These are phyloP conservation scores for Vespertilio murinus DNA, from an alignment of 2,797 vertebrate genomes.

Conservation along the genomic window DNA sequence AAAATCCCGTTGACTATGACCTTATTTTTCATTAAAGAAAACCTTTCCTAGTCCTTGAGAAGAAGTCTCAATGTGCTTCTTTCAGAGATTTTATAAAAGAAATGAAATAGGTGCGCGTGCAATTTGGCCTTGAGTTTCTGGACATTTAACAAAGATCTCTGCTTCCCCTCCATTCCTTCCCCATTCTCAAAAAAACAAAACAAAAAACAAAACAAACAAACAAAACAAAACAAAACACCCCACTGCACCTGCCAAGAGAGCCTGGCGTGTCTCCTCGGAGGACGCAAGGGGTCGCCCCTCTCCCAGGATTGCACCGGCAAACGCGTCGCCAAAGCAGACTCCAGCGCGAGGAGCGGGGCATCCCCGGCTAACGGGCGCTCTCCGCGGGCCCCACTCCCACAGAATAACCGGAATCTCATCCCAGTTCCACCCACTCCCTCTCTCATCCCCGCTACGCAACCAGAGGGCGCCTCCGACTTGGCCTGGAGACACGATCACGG, in stretches of 20 bases:
- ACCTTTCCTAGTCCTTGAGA: neutral
- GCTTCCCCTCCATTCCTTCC: neutral
- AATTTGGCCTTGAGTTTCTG: constrained; percentile 1
- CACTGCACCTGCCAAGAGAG: constrained; percentile 76
- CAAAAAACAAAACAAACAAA: no score
- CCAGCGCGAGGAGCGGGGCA: neutral
- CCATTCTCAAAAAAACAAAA: neutral
- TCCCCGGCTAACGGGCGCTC: neutral
- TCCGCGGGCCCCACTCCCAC: neutral
- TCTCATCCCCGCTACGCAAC: neutral
- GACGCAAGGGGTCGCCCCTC: constrained; percentile 86
- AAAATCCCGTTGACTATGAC: neutral
- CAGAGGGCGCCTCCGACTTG: constrained; percentile 48
- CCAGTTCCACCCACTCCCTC: neutral
- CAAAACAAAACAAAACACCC: neutral
- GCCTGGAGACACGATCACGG: neutral
- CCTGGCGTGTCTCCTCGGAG: constrained; percentile 53
- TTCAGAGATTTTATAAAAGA: constrained; percentile 29
- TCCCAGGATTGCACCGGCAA: constrained; percentile 57
- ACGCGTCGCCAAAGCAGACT: neutral
- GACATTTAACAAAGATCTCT: neutral
- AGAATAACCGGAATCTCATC: constrained; percentile 15
- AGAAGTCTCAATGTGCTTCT: neutral
- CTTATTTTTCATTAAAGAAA: neutral
- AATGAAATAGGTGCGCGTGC: neutral